These are phyloP conservation scores for Gobius niger DNA, from an alignment of 2,113 vertebrate genomes.

Conservation along the genomic window DNA sequence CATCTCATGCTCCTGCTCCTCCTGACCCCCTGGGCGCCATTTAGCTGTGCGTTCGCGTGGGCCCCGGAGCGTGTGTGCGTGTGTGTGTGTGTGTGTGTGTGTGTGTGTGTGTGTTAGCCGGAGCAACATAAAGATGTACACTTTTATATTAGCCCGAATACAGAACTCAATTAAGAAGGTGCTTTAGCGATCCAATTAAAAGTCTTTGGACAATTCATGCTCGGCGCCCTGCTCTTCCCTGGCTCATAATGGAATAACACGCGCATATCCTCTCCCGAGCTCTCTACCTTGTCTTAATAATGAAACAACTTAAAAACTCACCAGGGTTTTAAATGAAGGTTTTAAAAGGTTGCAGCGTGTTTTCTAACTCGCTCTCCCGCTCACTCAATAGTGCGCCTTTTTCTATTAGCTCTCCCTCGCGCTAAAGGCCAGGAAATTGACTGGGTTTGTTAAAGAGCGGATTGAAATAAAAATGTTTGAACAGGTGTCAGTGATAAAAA, in stretches of 20 bases:
- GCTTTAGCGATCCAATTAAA: constrained; percentile 76
- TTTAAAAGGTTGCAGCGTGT: constrained; percentile 50
- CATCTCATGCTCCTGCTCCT: constrained; percentile 58
- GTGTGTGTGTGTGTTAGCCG: constrained; percentile 41
- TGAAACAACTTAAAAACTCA: constrained; percentile 73
- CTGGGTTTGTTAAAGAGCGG: constrained; percentile 23
- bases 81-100: constrained; percentile 28
- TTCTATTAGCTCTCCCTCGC: constrained; percentile 17
- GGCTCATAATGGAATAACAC: constrained; percentile 71
- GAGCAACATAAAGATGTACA: constrained; percentile 63
- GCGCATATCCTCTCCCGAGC: constrained; percentile 40
- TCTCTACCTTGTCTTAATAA: constrained; percentile 62
- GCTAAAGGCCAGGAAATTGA: constrained; percentile 46
- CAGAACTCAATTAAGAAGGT: constrained; percentile 73
- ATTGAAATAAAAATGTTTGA: constrained; percentile 50
- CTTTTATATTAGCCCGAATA: constrained; percentile 71
- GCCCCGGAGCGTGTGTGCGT: not conserved
- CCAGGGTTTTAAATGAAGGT: constrained; percentile 63
- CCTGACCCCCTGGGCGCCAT: constrained; percentile 74
- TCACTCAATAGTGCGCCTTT: constrained; percentile 18
- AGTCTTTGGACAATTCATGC: constrained; percentile 73
- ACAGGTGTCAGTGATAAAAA: constrained; percentile 31
- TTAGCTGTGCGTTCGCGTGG: constrained; percentile 48
- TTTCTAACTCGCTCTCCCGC: constrained; percentile 17
- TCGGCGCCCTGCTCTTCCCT: constrained; percentile 43